Evolutionary conservation across 2,113 vertebrate species (phyloP), one percentile per base, ranked within the genome.

Genomic region (Aleadryas rufinucha): DNA sequence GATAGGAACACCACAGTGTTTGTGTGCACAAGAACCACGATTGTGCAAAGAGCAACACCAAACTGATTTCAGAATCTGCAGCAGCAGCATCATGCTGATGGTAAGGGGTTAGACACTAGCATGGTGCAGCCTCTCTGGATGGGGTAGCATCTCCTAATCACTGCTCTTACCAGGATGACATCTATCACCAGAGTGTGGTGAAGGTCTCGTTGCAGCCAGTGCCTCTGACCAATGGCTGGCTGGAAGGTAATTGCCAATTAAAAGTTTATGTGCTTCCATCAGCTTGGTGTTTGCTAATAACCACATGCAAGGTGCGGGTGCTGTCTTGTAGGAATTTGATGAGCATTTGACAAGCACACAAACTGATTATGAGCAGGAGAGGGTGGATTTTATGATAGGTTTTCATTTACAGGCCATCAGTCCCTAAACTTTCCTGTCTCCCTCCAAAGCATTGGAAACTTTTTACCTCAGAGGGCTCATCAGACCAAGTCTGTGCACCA

Each of bases 301-400:
- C 44, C 33, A 68, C 63, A 39, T 3, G 3, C 60, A 61, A 37
- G 2, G 9, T 87, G 33, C 4, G 3, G 45, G 54, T 47, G 64
- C 63, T 89, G 41, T 76, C 63, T 22, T 83, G 71, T 57, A 89
- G 53, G 83, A 89, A 92, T 80, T 35, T 49, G 86, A 54, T 77
- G 63, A 84, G 35, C 54, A 35, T 87, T 81, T 91, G 69, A 50
- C 0, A 12, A 89, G 53, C 10, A 5, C 30, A 49, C 24, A n/a
- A 57, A 50, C 53, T 33, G 37, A 44, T 93, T 22, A 84, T 71
- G 69, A 78, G 39, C 31, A 72, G 64, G 66, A 84, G 83, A 90
- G 50, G 76, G 91, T 60, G 57, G 76, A 52, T 44, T 83, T n/a
- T 37, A 1, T 54, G 39, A 37, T 71, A 68, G 42, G 45, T 52